Base-by-base conservation (phyloP, 2,113 vertebrate species). In the Podiceps cristatus region DNA sequence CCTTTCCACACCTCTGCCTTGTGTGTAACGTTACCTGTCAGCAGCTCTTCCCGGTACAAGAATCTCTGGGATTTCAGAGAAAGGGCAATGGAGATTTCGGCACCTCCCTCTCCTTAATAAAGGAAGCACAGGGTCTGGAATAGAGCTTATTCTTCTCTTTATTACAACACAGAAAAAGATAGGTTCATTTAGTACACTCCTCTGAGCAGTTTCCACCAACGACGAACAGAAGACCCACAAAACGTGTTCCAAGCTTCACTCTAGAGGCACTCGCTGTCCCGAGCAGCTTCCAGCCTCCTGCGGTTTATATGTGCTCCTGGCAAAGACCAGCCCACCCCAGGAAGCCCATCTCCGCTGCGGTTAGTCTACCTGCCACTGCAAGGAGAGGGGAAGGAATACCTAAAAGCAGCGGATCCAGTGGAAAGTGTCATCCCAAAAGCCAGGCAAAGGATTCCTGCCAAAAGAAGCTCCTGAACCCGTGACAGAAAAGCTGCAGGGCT, bases 361-460 rank as follows among this genome's bases (percentile, higher is more conserved):
- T 6, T 20, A 29, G 17, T 42, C n/a, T 23, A 1, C 0, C 0
- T 42, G 29, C 49, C 35, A 7, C 25, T 31, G 11, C 53, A 47
- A 50, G 44, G 47, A 77, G 31, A 29, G 4, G 22, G 28, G 11
- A 58, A 58, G 50, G 33, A 83, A 55, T 24, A 29, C 0, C 1
- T 10, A 13, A 91, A 49, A 88, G 28, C 28, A 92, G 52, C 56
- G 62, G 52, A 50, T 56, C 6, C 3, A n/a, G 35, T 3, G 31
- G 12, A 17, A 49, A 33, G 56, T 29, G 47, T 33, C 33, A 58
- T 64, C 66, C 83, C 62, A 25, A 53, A 80, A 81, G 23, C 69
- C 86, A 90, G 60, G 33, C 29, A 68, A 62, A 75, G 69, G 44
- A 27, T 29, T 55, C 47, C 79, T 28, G 10, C 53, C 59, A 42